Evolutionary conservation across 2,797 vertebrate genomes (phyloP).

Genomic region (Malurus splendens): DNA sequence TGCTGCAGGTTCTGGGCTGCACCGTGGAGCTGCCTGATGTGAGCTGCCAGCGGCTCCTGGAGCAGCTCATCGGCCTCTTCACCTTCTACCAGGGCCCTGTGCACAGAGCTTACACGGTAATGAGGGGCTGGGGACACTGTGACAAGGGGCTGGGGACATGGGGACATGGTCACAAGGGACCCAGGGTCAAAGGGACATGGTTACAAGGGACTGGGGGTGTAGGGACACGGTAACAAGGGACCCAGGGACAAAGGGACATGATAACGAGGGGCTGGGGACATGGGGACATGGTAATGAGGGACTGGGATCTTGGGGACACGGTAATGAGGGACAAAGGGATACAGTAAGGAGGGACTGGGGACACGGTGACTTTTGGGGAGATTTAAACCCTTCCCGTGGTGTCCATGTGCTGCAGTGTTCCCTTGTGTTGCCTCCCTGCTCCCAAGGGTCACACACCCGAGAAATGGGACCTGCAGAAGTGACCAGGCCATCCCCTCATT

Average conservation of each 20-base stretch:
- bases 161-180: too few relatives aligned
- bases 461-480: background rate
- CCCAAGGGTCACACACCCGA: background rate
- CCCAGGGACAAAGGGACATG: too few relatives aligned
- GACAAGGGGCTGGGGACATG: too few relatives aligned
- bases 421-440: background rate
- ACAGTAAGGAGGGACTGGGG: background rate
- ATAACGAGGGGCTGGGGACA: rapidly evolving
- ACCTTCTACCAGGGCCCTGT: slow-evolving; percentile 87
- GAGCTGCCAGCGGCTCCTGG: slow-evolving; percentile 80
- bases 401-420: background rate
- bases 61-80: slow-evolving; percentile 86
- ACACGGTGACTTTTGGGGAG: rapidly evolving
- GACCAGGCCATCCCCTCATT: rapidly evolving
- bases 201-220: background rate
- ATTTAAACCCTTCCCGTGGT: rapidly evolving
- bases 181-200: too few relatives aligned
- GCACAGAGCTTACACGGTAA: slow-evolving; percentile 80
- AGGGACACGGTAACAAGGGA: background rate
- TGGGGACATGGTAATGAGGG: too few relatives aligned
- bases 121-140: background rate
- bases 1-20: slow-evolving; percentile 84
- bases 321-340: too few relatives aligned
- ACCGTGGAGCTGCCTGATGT: slow-evolving; percentile 80
- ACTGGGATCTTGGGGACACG: rapidly evolving